Percentiles rank a stretch among this genome's conserved stretches.
phyloP scores from a whole-genome alignment of 2,888 invertebrate species.

The Ligdia adustata region DNA sequence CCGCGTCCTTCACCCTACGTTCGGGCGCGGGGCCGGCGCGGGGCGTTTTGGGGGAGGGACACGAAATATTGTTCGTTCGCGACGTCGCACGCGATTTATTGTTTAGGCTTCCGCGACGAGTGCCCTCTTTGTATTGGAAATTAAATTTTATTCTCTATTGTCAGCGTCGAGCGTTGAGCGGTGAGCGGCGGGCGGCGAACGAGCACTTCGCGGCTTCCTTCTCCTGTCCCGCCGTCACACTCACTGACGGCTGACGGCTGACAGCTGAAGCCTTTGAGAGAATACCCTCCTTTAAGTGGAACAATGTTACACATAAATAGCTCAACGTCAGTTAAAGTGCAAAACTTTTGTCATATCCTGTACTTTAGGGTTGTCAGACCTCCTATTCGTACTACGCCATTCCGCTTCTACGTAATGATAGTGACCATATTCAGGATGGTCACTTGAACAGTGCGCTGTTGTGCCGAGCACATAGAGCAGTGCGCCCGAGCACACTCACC shows the following conservation, averaged over 20 bases:
- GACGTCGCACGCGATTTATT: conserved; percentile 43
- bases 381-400: too few relatives aligned
- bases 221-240: conserved; percentile 9
- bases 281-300: conserved; percentile 6
- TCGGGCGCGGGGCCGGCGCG: not conserved
- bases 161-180: too few relatives aligned
- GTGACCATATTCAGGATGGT: too few relatives aligned
- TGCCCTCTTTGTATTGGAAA: conserved; percentile 37
- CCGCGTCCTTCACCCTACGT: conserved; percentile 32
- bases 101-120: conserved; percentile 30
- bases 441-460: too few relatives aligned
- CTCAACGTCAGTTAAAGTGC: too few relatives aligned
- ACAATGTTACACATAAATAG: conserved; percentile 6
- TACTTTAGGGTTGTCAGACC: too few relatives aligned
- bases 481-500: too few relatives aligned
- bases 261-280: conserved; percentile 6
- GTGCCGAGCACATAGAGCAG: too few relatives aligned
- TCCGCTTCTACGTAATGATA: too few relatives aligned
- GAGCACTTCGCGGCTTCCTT: conserved; percentile 24
- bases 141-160: conserved; percentile 41
- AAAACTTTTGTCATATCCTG: too few relatives aligned
- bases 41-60: conserved; percentile 7
- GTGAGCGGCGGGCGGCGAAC: too few relatives aligned
- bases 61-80: conserved; percentile 30
- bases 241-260: conserved; percentile 8